Evolutionary conservation across 2,888 invertebrate species (phyloP).

Genomic region (Cephus nigrinus): DNA sequence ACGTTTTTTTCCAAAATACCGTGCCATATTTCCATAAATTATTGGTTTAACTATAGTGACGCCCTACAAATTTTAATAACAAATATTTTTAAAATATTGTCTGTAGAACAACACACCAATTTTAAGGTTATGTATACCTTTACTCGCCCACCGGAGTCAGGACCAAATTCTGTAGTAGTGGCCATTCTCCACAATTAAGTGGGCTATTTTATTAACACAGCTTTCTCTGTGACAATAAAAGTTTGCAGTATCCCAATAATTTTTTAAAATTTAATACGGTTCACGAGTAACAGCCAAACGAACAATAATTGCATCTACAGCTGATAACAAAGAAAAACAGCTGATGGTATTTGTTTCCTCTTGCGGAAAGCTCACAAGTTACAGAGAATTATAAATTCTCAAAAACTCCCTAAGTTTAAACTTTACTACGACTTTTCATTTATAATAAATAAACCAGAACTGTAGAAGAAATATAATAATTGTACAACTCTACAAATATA

Average conservation of each 20-base stretch:
- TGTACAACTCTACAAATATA: too few relatives aligned
- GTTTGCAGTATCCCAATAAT: not conserved
- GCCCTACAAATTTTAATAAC: constrained; percentile 70
- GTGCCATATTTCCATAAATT: constrained; percentile 95
- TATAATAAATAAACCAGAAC: too few relatives aligned
- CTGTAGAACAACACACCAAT: not conserved
- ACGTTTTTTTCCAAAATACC: constrained; percentile 95
- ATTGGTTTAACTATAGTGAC: constrained; percentile 92
- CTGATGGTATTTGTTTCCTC: not conserved
- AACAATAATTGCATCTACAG: not conserved
- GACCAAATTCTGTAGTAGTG: constrained; percentile 2
- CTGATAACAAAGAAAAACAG: not conserved
- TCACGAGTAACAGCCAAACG: not conserved
- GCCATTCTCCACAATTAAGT: not conserved
- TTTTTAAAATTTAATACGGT: not conserved
- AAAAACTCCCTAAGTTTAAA: not conserved
- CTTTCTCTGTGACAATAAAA: not conserved
- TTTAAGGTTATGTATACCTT: not conserved
- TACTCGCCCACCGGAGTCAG: not conserved
- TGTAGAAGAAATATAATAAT: too few relatives aligned
- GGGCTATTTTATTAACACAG: not conserved
- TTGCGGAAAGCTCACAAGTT: not conserved
- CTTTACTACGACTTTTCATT: not conserved
- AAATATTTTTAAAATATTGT: not conserved
- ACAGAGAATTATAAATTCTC: not conserved